These are phyloP conservation scores for Philhelius pedissequus DNA, from an alignment of 2,888 invertebrate species.

Conservation along the genomic window DNA sequence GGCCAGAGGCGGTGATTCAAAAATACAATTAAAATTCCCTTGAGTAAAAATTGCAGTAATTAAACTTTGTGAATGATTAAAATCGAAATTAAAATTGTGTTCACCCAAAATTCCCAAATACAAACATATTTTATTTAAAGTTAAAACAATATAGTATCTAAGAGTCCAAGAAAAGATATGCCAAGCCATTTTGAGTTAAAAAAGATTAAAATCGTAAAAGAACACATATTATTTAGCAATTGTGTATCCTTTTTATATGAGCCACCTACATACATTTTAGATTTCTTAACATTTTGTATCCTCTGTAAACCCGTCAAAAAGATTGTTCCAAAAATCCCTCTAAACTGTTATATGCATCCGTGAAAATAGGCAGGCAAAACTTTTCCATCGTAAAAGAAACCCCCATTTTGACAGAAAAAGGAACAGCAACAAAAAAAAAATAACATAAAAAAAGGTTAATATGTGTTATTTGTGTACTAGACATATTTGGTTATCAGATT, in stretches of 20 bases:
- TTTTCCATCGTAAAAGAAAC: neutral
- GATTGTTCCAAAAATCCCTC: neutral
- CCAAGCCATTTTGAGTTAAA: neutral
- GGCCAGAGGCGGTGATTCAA: neutral
- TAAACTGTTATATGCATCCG: neutral
- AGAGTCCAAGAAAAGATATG: neutral
- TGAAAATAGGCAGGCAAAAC: neutral
- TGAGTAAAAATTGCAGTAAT: slow-evolving; percentile 5
- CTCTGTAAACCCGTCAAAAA: neutral
- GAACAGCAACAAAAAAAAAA: neutral
- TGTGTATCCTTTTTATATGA: neutral
- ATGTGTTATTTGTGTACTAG: slow-evolving; percentile 18
- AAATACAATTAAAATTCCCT: slow-evolving; percentile 19
- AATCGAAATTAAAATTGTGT: neutral
- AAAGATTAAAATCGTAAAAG: neutral
- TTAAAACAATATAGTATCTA: neutral
- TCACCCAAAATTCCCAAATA: neutral
- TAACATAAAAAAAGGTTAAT: slow-evolving; percentile 14
- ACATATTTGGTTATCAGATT: slow-evolving; percentile 34
- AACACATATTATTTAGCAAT: neutral
- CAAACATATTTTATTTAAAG: neutral
- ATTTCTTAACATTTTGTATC: slow-evolving; percentile 7
- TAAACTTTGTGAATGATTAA: neutral
- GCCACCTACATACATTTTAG: slow-evolving; percentile 2
- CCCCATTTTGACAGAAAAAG: slow-evolving; percentile 7